Evolutionary conservation across 1,140 invertebrate genomes (phyloP).

Genomic region (Euura saliciscinereae): DNA sequence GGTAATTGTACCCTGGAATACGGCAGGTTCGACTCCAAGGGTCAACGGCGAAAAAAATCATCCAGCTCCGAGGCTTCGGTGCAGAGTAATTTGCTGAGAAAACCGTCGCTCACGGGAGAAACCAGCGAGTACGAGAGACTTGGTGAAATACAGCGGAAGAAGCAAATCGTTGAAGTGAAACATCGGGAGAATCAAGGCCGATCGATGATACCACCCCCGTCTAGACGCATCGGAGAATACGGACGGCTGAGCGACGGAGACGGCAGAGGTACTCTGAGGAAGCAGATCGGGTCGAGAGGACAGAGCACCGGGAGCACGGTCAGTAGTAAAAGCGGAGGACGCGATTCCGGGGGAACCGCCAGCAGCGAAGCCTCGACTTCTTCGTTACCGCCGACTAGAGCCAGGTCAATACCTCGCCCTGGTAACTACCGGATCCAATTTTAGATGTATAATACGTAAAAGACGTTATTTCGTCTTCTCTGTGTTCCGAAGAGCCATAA

Average conservation of each 20-base stretch:
- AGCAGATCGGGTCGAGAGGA: slow-evolving; percentile 48
- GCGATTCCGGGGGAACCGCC: slow-evolving; percentile 61
- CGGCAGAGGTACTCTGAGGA: slow-evolving; percentile 47
- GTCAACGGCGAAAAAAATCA: slow-evolving; percentile 36
- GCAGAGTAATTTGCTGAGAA: slow-evolving; percentile 43
- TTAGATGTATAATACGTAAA: slow-evolving; percentile 46
- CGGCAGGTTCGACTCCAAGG: slow-evolving; percentile 45
- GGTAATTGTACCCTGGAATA: slow-evolving; percentile 52
- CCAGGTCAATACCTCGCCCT: slow-evolving; percentile 64
- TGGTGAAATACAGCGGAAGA: slow-evolving; percentile 40
- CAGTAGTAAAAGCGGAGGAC: slow-evolving; percentile 57
- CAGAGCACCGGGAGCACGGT: slow-evolving; percentile 58
- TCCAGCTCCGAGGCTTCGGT: slow-evolving; percentile 35
- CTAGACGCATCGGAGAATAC: slow-evolving; percentile 63
- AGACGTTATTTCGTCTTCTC: background rate
- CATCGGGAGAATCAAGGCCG: slow-evolving; percentile 61
- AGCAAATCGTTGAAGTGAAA: slow-evolving; percentile 45
- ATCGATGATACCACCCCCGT: slow-evolving; percentile 67
- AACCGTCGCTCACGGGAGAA: slow-evolving; percentile 24
- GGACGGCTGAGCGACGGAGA: slow-evolving; percentile 64
- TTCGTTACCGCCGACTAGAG: slow-evolving; percentile 63
- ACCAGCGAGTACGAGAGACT: slow-evolving; percentile 50
- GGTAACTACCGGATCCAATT: slow-evolving; percentile 75
- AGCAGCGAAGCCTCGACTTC: slow-evolving; percentile 65
- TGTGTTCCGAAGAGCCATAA: background rate